Percentiles rank a stretch among this genome's conserved stretches.
phyloP scores from a whole-genome alignment of 2,888 invertebrate genomes.

The Zygogramma bicolorata region DNA sequence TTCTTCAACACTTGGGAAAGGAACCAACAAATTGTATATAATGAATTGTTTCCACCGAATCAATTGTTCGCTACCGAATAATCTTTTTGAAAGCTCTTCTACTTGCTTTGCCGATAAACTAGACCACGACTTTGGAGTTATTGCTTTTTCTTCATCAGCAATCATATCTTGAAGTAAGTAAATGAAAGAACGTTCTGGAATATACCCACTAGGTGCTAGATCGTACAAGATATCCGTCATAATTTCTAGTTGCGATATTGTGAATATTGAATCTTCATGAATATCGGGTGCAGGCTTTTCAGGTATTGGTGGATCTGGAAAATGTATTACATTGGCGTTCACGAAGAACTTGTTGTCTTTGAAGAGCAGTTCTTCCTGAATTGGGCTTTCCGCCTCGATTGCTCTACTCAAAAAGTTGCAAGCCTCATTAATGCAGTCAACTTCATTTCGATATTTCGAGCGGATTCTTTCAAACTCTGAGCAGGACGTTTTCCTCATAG shows the following conservation, averaged over 20 bases:
- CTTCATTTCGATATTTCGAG: constrained; percentile 63
- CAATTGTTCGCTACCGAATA: constrained; percentile 71
- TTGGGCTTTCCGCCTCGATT: constrained; percentile 64
- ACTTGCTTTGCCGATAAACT: constrained; percentile 57
- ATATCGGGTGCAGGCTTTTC: constrained; percentile 18
- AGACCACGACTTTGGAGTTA: constrained; percentile 63
- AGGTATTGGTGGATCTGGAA: constrained; percentile 38
- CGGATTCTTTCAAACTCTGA: constrained; percentile 68
- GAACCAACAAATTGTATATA: constrained; percentile 71
- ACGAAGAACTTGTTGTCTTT: constrained; percentile 64
- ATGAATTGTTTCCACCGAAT: constrained; percentile 78
- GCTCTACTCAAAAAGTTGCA: constrained; percentile 58
- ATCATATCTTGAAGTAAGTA: constrained; percentile 67
- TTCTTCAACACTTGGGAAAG: constrained; percentile 70
- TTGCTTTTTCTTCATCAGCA: constrained; percentile 50
- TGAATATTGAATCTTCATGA: constrained; percentile 53
- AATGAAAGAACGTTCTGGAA: constrained; percentile 63
- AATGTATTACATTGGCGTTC: constrained; percentile 59
- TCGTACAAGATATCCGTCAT: constrained; percentile 60
- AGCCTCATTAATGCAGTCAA: constrained; percentile 63
- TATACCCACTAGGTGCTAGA: constrained; percentile 63
- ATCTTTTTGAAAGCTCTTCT: constrained; percentile 57
- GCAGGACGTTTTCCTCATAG: constrained; percentile 69
- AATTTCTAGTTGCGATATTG: constrained; percentile 56
- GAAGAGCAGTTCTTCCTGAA: constrained; percentile 66